phyloP scores from a whole-genome alignment of 1,140 invertebrate species.

The Drosophila tani region DNA sequence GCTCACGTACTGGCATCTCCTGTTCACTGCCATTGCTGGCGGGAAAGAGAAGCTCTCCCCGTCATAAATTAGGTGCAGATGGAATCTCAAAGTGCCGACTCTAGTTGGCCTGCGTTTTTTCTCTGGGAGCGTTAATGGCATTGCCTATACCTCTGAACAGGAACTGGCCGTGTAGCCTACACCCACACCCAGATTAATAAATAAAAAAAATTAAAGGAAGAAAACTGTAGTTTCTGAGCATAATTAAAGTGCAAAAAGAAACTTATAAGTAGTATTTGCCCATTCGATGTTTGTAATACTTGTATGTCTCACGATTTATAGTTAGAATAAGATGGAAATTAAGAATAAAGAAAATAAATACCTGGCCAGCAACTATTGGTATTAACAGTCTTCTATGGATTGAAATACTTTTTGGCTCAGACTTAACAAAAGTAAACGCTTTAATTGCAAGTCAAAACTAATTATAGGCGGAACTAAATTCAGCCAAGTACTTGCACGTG shows the following conservation, averaged over 20 bases:
- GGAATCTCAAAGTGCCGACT: constrained; percentile 75
- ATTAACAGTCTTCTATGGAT: not conserved
- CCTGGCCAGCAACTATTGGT: too few species aligned
- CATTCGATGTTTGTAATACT: too few species aligned
- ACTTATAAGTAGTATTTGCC: too few species aligned
- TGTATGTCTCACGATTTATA: too few species aligned
- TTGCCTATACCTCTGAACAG: constrained; percentile 26
- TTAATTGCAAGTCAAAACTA: not conserved
- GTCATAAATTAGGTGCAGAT: constrained; percentile 79
- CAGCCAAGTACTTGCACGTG: not conserved
- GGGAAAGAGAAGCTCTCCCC: constrained; percentile 42
- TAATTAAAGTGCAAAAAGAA: not conserved
- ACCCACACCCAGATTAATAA: constrained; percentile 4
- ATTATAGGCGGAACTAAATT: constrained; percentile 5
- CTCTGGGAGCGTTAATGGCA: constrained; percentile 55
- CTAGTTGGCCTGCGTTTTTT: constrained; percentile 23
- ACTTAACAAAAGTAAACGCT: not conserved
- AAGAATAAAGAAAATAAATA: not conserved
- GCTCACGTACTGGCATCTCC: constrained; percentile 63
- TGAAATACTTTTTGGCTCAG: not conserved
- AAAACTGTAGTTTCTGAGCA: not conserved
- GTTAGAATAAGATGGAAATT: not conserved
- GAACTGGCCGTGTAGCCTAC: constrained; percentile 16
- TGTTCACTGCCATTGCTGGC: constrained; percentile 43
- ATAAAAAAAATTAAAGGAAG: constrained; percentile 15